Base-by-base conservation (phyloP, 2,888 invertebrate species). In the Sinhomidia bicolor region DNA sequence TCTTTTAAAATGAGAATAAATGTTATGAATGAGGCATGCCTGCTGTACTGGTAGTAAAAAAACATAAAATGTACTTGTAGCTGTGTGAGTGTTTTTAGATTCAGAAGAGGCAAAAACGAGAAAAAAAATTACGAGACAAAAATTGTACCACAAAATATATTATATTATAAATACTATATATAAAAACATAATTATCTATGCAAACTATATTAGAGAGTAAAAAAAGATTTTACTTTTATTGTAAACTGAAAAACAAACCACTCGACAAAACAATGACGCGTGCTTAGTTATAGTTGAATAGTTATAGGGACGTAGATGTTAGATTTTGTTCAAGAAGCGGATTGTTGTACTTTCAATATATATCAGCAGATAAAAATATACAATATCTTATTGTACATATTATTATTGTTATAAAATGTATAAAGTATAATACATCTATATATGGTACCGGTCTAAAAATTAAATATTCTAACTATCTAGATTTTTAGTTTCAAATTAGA, bases 291-390 rank as follows among this genome's bases (percentile, higher is more conserved):
- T 60, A 60, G n/a, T 3, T 36, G 3, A 60, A 60, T n/a, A 60
- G 10, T n/a, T n/a, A 10, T 20, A 12, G 7, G 20, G 3, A 10
- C 3, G 6, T 20, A 60, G 26, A n/a, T n/a, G n/a, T n/a, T n/a
- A n/a, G n/a, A n/a, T n/a, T n/a, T n/a, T n/a, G n/a, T n/a, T n/a
- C n/a, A n/a, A n/a, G 65, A 29, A 29, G 6, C 10, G 10, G 68
- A 80, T 41, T 60, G 80, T 86, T 86, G 86, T 86, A 86, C 86
- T 86, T 86, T 86, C 86, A 86, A 81, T 81, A 86, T 36, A 68
- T 86, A 54, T 54, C 14, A 54, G 54, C 54, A 10, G 54, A 54
- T n/a, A n/a, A n/a, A 54, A 54, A 14, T 14, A 54, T 54, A n/a
- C 10, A 17, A 54, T 54, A 54, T 54, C 54, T 5, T 3, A 36